A percentile compares a stretch with the other conserved stretches of the same genome.
These are phyloP conservation scores for Erpetoichthys calabaricus DNA, from an alignment of 2,797 vertebrate species.

Conservation along the genomic window DNA sequence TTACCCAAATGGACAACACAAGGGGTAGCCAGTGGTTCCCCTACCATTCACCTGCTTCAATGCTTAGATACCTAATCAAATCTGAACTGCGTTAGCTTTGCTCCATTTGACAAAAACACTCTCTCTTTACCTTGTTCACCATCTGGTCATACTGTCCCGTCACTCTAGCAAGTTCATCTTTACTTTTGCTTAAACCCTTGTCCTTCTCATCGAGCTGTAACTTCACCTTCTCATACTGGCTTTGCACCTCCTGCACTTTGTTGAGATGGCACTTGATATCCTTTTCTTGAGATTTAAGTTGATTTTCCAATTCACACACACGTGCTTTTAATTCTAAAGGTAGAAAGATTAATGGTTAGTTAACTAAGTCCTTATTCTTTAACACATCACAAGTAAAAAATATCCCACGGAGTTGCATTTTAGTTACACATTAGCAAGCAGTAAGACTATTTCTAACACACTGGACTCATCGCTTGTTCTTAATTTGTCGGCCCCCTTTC, in stretches of 20 bases:
- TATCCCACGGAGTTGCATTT: background rate
- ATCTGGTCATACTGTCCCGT: slow-evolving; percentile 53
- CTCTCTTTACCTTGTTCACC: slow-evolving; percentile 49
- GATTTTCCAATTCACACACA: slow-evolving; percentile 42
- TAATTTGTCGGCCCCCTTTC: too few relatives aligned
- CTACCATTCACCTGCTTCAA: too few relatives aligned
- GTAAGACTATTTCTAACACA: too few relatives aligned
- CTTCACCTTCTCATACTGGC: slow-evolving; percentile 55
- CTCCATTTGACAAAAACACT: too few relatives aligned
- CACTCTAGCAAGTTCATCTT: slow-evolving; percentile 58
- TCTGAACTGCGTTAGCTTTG: too few relatives aligned
- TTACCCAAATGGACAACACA: too few relatives aligned
- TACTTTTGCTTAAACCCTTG: slow-evolving; percentile 52
- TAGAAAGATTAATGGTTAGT: slow-evolving; percentile 15
- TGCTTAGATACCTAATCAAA: too few relatives aligned
- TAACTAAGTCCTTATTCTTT: background rate
- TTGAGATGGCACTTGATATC: slow-evolving; percentile 48
- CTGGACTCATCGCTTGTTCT: too few relatives aligned
- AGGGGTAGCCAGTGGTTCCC: too few relatives aligned
- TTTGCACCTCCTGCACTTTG: slow-evolving; percentile 61
- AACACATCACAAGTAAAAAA: slow-evolving; percentile 8
- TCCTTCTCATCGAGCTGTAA: slow-evolving; percentile 64
- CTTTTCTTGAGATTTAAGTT: slow-evolving; percentile 63
- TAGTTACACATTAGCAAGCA: background rate
- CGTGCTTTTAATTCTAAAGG: slow-evolving; percentile 56